These are phyloP conservation scores for Lumbricus terrestris DNA, from an alignment of 2,888 invertebrate species.

Conservation along the genomic window DNA sequence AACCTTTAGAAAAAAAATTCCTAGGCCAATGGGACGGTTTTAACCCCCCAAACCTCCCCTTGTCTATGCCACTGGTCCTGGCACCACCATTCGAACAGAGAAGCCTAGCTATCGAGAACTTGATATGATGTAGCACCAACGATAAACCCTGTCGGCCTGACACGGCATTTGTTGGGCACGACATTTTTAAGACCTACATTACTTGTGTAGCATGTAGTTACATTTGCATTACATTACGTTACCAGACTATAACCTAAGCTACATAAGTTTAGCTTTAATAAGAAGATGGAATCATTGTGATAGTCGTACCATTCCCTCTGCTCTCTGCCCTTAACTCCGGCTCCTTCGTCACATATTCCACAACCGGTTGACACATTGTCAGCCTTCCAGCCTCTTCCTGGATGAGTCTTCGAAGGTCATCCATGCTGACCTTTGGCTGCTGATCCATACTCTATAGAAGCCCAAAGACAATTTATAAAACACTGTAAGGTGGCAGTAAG, in stretches of 20 bases:
- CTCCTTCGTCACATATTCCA: constrained; percentile 27
- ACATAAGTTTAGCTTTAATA: not conserved
- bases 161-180: too few relatives aligned
- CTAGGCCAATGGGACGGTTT: too few relatives aligned
- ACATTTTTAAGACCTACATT: too few relatives aligned
- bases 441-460: constrained; percentile 20
- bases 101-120: too few relatives aligned
- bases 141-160: too few relatives aligned
- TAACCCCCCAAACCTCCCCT: too few relatives aligned
- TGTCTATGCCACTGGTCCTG: too few relatives aligned
- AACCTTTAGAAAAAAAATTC: too few relatives aligned
- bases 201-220: too few relatives aligned
- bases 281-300: not conserved
- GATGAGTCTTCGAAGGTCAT: constrained; percentile 52
- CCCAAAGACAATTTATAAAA: not conserved
- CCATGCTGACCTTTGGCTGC: constrained; percentile 48
- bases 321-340: constrained; percentile 40
- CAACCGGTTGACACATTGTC: constrained; percentile 21
- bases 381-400: constrained; percentile 39
- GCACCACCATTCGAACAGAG: too few relatives aligned
- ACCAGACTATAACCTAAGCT: not conserved
- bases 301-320: constrained; percentile 51
- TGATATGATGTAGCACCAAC: too few relatives aligned
- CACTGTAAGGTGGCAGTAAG: not conserved
- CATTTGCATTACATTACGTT: too few relatives aligned